phyloP scores from a whole-genome alignment of 2,888 invertebrate species.

The Abrostola tripartita region DNA sequence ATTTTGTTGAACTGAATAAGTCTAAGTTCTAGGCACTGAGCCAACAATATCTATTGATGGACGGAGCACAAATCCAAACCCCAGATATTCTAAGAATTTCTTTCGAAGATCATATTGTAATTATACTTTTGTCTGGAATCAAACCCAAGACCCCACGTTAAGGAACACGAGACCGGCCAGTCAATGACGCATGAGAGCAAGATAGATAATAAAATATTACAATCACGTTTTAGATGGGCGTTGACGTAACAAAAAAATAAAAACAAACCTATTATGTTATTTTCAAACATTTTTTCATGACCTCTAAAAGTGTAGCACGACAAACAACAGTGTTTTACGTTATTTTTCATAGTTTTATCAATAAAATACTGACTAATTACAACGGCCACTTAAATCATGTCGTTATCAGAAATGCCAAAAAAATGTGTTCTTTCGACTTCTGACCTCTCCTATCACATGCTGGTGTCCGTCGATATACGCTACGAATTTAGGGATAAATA shows the following conservation, averaged over 20 bases:
- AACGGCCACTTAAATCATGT: constrained; percentile 41
- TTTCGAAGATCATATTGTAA: too few species aligned
- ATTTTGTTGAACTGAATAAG: too few species aligned
- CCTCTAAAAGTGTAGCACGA: constrained; percentile 42
- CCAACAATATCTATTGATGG: too few species aligned
- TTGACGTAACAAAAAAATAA: not conserved
- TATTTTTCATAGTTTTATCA: constrained; percentile 36
- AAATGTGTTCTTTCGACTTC: constrained; percentile 38
- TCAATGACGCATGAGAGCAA: too few species aligned
- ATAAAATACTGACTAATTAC: constrained; percentile 52
- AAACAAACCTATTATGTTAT: constrained; percentile 21
- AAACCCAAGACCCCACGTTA: too few species aligned
- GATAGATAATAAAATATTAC: not conserved
- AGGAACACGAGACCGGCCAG: too few species aligned
- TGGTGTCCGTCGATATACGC: constrained; percentile 17
- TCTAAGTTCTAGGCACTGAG: too few species aligned
- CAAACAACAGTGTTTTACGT: constrained; percentile 41
- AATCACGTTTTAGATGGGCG: not conserved
- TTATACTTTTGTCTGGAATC: too few species aligned
- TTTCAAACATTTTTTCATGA: constrained; percentile 23
- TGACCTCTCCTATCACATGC: constrained; percentile 42
- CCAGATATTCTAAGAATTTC: too few species aligned
- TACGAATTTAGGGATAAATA: constrained; percentile 3
- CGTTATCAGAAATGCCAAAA: constrained; percentile 52
- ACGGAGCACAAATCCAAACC: too few species aligned